A percentile compares a stretch with the other conserved stretches of the same genome.
phyloP scores from a whole-genome alignment of 2,888 invertebrate species.

The Calameuta pallipes region DNA sequence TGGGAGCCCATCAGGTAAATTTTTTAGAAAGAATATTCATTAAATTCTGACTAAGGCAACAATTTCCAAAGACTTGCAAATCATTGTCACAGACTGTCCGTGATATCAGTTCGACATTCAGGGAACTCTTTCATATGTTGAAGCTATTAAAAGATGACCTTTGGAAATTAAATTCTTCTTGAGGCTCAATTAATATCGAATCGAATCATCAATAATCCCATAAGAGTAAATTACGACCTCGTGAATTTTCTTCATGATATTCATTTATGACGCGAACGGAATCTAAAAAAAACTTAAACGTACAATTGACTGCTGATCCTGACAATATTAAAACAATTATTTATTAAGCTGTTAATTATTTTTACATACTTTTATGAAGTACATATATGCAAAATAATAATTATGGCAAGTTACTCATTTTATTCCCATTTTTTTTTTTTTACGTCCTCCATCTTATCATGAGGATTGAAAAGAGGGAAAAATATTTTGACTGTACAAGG shows the following conservation, averaged over 20 bases:
- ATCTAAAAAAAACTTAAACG: neutral
- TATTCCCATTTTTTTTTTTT: neutral
- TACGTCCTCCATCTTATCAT: neutral
- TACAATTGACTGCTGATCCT: neutral
- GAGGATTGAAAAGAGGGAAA: neutral
- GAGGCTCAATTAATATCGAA: neutral
- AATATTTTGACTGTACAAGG: neutral
- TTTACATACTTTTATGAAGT: neutral
- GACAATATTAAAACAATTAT: neutral
- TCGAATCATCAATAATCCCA: neutral
- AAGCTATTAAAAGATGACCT: neutral
- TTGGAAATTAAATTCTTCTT: neutral
- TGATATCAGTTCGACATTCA: neutral
- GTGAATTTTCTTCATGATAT: neutral
- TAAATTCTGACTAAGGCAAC: neutral
- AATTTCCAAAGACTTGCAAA: neutral
- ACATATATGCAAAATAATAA: neutral
- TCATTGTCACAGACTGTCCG: neutral
- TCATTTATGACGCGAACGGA: neutral
- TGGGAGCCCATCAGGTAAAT: constrained; percentile 72
- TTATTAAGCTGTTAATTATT: neutral
- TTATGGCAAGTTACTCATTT: neutral
- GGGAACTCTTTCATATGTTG: neutral
- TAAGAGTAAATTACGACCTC: neutral
- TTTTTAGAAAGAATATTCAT: neutral